A percentile compares a stretch with the other conserved stretches of the same genome.
phyloP scores from a whole-genome alignment of 2,113 vertebrate genomes.

The Galeopterus variegatus region DNA sequence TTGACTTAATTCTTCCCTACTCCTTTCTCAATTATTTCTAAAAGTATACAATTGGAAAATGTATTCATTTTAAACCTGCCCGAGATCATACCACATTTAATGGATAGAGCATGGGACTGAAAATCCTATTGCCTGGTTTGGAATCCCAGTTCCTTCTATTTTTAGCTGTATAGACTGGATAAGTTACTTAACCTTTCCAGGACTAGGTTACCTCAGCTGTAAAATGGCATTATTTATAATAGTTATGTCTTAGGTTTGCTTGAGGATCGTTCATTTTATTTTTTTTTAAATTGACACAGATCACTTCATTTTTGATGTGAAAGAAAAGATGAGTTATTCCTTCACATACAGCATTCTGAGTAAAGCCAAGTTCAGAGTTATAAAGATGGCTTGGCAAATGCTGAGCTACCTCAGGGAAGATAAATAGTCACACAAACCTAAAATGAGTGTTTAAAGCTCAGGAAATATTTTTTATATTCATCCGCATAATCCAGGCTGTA shows the following conservation, averaged over 20 bases:
- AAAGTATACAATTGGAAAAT: conserved; percentile 22
- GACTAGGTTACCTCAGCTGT: neutral
- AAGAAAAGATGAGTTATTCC: conserved; percentile 6
- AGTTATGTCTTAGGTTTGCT: neutral
- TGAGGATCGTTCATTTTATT: neutral
- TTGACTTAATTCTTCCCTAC: neutral
- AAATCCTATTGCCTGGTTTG: neutral
- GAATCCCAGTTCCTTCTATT: neutral
- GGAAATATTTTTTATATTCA: conserved; percentile 16
- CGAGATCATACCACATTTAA: neutral
- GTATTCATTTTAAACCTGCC: neutral
- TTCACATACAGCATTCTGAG: neutral
- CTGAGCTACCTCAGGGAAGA: neutral
- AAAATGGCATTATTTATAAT: neutral
- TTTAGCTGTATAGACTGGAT: neutral
- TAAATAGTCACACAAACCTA: neutral
- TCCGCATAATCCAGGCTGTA: neutral
- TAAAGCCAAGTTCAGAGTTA: neutral
- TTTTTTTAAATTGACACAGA: neutral
- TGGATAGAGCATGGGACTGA: neutral
- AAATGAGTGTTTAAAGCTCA: neutral
- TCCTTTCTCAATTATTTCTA: conserved; percentile 39
- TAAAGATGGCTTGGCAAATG: neutral
- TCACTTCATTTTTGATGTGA: conserved; percentile 15
- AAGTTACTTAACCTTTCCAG: neutral